Evolutionary conservation across 2,888 invertebrate species (phyloP), one percentile per base, ranked within the genome.

Genomic region (Mayetiola destructor): DNA sequence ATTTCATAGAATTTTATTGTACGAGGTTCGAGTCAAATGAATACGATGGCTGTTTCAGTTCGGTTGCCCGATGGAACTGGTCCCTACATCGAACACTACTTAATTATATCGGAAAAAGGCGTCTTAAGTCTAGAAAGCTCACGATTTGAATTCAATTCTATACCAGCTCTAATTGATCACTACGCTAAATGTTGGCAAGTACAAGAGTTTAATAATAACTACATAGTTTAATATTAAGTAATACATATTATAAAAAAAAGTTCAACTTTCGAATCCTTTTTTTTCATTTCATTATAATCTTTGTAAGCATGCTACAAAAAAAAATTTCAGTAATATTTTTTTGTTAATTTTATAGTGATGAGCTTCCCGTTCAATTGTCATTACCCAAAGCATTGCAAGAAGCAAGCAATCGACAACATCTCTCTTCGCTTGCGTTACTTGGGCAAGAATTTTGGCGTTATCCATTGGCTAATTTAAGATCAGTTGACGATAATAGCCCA

Each of bases 41-140:
- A 89, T 65, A 93, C 94, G 57, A 92, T 94, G 91, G 95, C 95
- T 39, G 82, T 96, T 62, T 92, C 92, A 54, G 92, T 95, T 53
- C 84, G 93, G 12, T 76, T 92, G 61, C 90, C 91, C 1, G 81
- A 83, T 20, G 87, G 87, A 65, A 88, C 86, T 66, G 88, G 90
- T 2, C 88, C 90, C 9, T 91, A 91, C 72, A 91, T 94, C 67
- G 94, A 96, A 69, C 95, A 96, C 74, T 96, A 95, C 76, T 80
- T 96, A 65, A 90, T 96, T 63, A 93, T 93, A 72, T 85, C 89
- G 16, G 79, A 82, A 55, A 80, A 79, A 40, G 85, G 86, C 56
- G 82, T 86, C 64, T 78, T 94, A 61, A 88, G 89, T 56, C 78
- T 96, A 63, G 94, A 96, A 74, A 93, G 93, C 59, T 94, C 94